phyloP scores from a whole-genome alignment of 1,140 invertebrate genomes.

The Drosophila erecta region DNA sequence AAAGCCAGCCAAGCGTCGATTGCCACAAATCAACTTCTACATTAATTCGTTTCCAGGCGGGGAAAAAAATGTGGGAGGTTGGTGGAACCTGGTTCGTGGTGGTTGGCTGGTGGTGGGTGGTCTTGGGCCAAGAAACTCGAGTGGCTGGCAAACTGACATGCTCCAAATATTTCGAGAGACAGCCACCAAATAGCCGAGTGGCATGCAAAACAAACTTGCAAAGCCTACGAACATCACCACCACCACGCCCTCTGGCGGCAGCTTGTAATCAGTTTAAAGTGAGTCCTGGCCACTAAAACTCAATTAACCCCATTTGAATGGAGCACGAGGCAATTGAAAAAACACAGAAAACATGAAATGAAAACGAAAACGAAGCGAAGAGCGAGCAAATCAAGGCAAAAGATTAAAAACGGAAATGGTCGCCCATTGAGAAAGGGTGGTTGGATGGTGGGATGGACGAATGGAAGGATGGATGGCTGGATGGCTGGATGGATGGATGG shows the following conservation, averaged over 20 bases:
- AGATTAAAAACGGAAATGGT: constrained; percentile 74
- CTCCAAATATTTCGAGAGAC: constrained; percentile 70
- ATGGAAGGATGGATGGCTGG: neutral
- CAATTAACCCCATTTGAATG: constrained; percentile 83
- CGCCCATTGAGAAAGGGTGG: constrained; percentile 32
- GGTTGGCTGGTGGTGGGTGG: neutral
- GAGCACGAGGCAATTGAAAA: constrained; percentile 62
- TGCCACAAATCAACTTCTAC: constrained; percentile 79
- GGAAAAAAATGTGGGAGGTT: neutral
- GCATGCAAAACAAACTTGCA: constrained; percentile 68
- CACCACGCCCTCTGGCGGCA: constrained; percentile 10
- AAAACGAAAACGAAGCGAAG: constrained; percentile 30
- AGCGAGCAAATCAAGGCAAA: constrained; percentile 71
- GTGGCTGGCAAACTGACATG: constrained; percentile 65
- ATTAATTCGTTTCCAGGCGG: constrained; percentile 66
- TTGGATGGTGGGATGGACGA: neutral
- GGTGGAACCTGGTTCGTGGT: neutral
- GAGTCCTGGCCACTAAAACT: constrained; percentile 83
- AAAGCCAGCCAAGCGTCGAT: constrained; percentile 68
- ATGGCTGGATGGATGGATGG: neutral
- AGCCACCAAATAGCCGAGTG: constrained; percentile 38
- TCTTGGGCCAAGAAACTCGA: constrained; percentile 22
- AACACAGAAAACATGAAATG: constrained; percentile 31
- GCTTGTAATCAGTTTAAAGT: constrained; percentile 81
- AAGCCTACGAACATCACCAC: constrained; percentile 22